Evolutionary conservation across 2,113 vertebrate genomes (phyloP).

Genomic region (Mesoclemmys tuberculata): DNA sequence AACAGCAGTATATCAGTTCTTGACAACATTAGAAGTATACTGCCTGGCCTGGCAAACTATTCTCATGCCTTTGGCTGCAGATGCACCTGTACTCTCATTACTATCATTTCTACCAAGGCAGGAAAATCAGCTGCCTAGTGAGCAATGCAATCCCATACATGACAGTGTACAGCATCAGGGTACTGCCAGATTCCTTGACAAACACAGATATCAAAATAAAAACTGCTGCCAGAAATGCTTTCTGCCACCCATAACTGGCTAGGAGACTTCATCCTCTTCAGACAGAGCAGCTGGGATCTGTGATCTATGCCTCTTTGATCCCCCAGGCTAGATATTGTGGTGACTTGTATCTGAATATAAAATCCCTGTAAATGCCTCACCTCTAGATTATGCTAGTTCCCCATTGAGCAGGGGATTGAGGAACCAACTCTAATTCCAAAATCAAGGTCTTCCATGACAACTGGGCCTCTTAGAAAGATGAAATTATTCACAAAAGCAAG

Average conservation of each 20-base stretch:
- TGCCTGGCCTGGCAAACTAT: background rate
- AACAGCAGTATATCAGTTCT: background rate
- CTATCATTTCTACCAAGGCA: background rate
- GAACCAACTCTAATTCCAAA: background rate
- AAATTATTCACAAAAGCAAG: background rate
- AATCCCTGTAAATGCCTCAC: background rate
- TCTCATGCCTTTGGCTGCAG: background rate
- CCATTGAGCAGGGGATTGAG: background rate
- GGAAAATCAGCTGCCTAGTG: background rate
- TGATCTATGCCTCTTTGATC: background rate
- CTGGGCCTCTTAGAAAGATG: background rate
- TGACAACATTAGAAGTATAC: background rate
- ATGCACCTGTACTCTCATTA: background rate
- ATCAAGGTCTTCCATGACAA: background rate
- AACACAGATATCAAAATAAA: background rate
- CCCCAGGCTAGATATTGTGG: background rate
- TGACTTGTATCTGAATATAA: background rate
- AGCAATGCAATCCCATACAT: background rate
- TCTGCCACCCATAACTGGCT: background rate
- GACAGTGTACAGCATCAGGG: background rate
- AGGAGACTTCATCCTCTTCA: background rate
- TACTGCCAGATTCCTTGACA: background rate
- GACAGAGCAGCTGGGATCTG: background rate
- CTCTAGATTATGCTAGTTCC: background rate
- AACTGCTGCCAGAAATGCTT: background rate